phyloP scores from a whole-genome alignment of 2,797 vertebrate genomes.

The Serranus cabrilla region DNA sequence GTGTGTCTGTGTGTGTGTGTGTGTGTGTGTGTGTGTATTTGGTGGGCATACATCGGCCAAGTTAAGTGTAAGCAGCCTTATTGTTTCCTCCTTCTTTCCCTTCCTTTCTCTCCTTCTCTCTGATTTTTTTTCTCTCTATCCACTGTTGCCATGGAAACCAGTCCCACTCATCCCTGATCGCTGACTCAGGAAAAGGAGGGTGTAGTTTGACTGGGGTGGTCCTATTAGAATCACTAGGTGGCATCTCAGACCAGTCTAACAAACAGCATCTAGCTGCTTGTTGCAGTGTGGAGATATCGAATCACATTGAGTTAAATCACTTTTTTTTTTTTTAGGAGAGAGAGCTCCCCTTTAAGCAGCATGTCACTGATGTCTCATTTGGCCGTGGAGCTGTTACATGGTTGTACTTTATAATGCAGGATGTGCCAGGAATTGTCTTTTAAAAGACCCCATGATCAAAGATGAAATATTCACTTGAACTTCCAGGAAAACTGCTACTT shows the following conservation, averaged over 20 bases:
- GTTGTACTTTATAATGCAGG: neutral
- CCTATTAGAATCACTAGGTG: constrained; percentile 69
- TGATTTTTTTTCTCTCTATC: constrained; percentile 35
- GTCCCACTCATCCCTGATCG: constrained; percentile 59
- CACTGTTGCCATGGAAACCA: constrained; percentile 76
- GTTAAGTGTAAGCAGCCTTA: constrained; percentile 28
- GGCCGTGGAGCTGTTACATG: neutral
- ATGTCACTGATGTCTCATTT: constrained; percentile 2
- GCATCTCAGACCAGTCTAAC: constrained; percentile 64
- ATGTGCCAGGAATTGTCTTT: neutral
- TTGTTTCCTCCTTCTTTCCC: constrained; percentile 30
- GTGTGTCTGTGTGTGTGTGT: neutral
- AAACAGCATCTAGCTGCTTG: neutral
- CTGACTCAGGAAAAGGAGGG: constrained; percentile 72
- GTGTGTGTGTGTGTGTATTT: constrained; percentile 30
- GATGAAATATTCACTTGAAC: neutral
- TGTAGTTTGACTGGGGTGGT: constrained; percentile 41
- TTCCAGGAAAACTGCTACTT: neutral
- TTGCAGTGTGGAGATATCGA: neutral
- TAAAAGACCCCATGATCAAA: neutral
- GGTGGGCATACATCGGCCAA: constrained; percentile 27
- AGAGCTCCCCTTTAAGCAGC: neutral
- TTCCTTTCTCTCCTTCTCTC: constrained; percentile 29
- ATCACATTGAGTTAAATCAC: neutral
- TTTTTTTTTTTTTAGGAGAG: neutral